phyloP scores from a whole-genome alignment of 2,888 invertebrate species.

The Spilosoma lubricipeda region DNA sequence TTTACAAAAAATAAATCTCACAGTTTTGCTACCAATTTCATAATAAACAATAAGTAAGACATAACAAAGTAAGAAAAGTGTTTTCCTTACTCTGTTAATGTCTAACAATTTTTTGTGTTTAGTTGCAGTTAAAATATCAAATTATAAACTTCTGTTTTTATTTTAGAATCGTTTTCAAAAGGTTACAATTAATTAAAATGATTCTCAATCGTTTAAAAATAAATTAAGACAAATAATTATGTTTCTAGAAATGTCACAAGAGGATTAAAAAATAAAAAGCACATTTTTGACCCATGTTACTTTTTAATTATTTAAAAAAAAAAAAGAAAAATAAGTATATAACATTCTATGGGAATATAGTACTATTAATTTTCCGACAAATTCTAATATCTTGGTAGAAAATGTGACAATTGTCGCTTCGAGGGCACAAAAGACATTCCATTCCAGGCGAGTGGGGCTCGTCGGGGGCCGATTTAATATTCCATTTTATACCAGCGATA shows the following conservation, averaged over 20 bases:
- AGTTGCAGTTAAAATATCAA: neutral
- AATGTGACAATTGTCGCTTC: slow-evolving; percentile 20
- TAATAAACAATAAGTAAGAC: neutral
- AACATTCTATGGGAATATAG: neutral
- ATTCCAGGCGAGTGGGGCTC: slow-evolving; percentile 49
- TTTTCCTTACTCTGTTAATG: neutral
- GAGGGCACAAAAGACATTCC: slow-evolving; percentile 58
- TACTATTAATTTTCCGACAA: neutral
- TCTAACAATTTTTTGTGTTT: neutral
- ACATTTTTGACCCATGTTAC: too few species aligned
- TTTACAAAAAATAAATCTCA: neutral
- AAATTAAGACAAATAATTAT: too few species aligned
- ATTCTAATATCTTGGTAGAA: slow-evolving; percentile 21
- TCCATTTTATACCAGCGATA: slow-evolving; percentile 84
- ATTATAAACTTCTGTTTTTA: neutral
- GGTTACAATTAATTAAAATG: neutral
- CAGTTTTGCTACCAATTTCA: too few species aligned
- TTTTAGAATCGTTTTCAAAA: neutral
- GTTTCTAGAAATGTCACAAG: neutral
- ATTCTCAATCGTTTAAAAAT: neutral
- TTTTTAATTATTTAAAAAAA: neutral
- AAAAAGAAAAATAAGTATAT: neutral
- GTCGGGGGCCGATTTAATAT: slow-evolving; percentile 80
- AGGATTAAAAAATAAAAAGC: neutral
- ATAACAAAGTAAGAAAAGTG: neutral